Percentiles rank a stretch among this genome's conserved stretches.
phyloP scores from a whole-genome alignment of 2,797 vertebrate genomes.

The Triplophysa bombifrons region DNA sequence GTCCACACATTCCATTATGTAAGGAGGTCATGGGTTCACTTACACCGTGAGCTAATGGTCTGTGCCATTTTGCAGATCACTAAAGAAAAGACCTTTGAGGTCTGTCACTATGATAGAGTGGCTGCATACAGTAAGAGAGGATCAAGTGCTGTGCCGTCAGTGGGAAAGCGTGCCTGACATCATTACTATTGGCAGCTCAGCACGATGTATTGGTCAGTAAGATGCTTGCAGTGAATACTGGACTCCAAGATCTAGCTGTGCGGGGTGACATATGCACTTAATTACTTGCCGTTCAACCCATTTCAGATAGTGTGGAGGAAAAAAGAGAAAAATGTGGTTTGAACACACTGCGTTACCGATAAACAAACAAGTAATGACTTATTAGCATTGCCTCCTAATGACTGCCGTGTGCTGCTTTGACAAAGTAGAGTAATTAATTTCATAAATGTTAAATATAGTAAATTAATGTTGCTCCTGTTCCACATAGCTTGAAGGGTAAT shows the following conservation, averaged over 20 bases:
- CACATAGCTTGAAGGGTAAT: conserved; percentile 35
- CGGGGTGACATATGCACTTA: conserved; percentile 44
- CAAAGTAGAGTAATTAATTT: conserved; percentile 54
- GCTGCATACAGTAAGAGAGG: neutral
- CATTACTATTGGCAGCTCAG: conserved; percentile 40
- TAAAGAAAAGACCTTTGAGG: conserved; percentile 30
- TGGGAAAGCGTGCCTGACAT: conserved; percentile 28
- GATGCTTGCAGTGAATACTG: conserved; percentile 25
- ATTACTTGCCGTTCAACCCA: conserved; percentile 36
- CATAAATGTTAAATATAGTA: conserved; percentile 58
- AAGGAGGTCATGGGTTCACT: conserved; percentile 23
- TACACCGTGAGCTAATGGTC: conserved; percentile 21
- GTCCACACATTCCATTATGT: neutral
- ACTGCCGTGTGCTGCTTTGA: conserved; percentile 43
- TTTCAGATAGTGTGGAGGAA: conserved; percentile 17
- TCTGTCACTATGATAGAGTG: conserved; percentile 25
- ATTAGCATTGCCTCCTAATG: conserved; percentile 40
- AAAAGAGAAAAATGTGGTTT: conserved; percentile 29
- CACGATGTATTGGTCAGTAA: conserved; percentile 34
- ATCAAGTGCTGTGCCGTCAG: conserved; percentile 16
- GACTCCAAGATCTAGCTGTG: conserved; percentile 25
- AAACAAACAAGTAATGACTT: conserved; percentile 46
- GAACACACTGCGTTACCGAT: conserved; percentile 13
- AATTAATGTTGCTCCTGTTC: conserved; percentile 43
- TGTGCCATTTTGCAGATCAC: conserved; percentile 34